Evolutionary conservation across 2,888 invertebrate genomes (phyloP), one percentile per base, ranked within the genome.

Genomic region (Nesidiocoris tenuis): DNA sequence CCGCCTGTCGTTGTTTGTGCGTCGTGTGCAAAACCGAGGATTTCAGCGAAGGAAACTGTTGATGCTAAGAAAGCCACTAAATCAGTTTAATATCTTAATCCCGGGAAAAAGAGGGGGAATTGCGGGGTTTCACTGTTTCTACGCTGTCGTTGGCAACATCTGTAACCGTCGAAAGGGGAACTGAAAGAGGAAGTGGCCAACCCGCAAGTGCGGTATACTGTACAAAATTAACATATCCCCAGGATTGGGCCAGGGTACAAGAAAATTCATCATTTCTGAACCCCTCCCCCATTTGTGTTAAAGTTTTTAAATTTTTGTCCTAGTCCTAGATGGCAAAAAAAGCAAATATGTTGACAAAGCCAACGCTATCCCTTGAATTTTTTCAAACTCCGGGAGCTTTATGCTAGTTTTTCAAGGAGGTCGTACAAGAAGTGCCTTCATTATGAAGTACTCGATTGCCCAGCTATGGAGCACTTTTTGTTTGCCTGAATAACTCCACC

Each of bases 51-150:
- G 39, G 39, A 57, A 70, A 25, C 57, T 18, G 22, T 21, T 59
- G 70, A 70, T 23, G 57, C 70, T 24, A 24, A 5, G 22, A 18
- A 59, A n/a, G 59, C 18, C 59, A 59, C 39, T 72, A 72, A 72
- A 72, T 72, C 72, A 72, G 72, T 72, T 72, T 72, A 72, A 72
- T 72, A 72, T 72, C 72, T 72, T 72, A 61, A 72, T 72, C 61
- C 72, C 16, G 61, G 19, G 61, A 39, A 39, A 70, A 25, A 22
- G 70, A 59, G 70, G 12, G 39, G 39, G 39, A 39, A 39, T 39
- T 7, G 39, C 39, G 39, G 12, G 39, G 39, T 12, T 39, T 39
- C 39, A 39, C 39, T 39, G 39, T 39, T 39, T 3, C 39, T 39
- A 12, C 65, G 7, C 2, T 61, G 61, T 61, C 72, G 72, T 72